Evolutionary conservation across 1,140 invertebrate species (phyloP).

Genomic region (Contarinia nasturtii): DNA sequence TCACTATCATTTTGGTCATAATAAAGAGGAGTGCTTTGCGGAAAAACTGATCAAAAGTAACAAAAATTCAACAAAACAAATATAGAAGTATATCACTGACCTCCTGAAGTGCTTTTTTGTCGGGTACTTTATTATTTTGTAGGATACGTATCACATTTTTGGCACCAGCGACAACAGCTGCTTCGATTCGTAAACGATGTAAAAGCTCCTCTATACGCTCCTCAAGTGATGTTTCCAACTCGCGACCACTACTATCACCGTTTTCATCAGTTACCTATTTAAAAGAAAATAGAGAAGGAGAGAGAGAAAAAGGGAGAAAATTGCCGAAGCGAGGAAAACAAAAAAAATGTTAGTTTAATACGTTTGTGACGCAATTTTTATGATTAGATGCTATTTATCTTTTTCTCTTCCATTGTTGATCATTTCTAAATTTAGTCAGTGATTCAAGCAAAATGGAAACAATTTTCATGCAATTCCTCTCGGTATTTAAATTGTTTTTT

Average conservation of each 20-base stretch:
- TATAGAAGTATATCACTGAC: constrained; percentile 28
- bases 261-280: constrained; percentile 25
- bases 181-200: constrained; percentile 86
- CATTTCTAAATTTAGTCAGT: no score
- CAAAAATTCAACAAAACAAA: neutral
- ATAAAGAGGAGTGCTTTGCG: no score
- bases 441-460: neutral
- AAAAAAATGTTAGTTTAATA: neutral
- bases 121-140: constrained; percentile 76
- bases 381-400: no score
- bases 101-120: constrained; percentile 91
- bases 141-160: constrained; percentile 91
- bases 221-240: constrained; percentile 63
- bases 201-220: constrained; percentile 88
- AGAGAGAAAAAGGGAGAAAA: no score
- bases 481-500: neutral
- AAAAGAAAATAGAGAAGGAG: no score
- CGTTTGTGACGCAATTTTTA: neutral
- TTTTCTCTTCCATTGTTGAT: no score
- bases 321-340: no score
- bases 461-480: neutral
- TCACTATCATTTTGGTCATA: no score
- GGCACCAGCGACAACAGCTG: constrained; percentile 91
- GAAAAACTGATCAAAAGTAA: no score
- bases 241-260: constrained; percentile 27